Conservation (phyloP, 1,140 invertebrate genomes). For the Achroia grisella region DNA sequence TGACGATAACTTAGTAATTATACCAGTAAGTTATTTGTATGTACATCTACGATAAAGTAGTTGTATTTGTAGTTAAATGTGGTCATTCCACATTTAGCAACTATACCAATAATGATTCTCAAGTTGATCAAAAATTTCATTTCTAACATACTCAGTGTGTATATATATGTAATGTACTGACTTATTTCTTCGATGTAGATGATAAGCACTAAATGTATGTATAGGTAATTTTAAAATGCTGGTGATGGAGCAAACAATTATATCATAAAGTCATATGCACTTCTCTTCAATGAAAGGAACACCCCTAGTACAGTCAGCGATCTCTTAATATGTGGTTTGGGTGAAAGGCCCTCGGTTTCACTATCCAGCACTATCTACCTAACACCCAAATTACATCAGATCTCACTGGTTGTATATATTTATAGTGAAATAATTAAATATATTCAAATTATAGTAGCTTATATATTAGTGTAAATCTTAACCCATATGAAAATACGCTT, state of each 20-base stretch:
- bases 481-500: slow-evolving; percentile 70
- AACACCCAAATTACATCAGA: no score
- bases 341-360: no score
- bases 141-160: slow-evolving; percentile 14
- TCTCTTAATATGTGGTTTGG: no score
- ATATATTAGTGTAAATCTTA: slow-evolving; percentile 34
- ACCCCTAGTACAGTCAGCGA: neutral
- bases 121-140: neutral
- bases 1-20: no score
- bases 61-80: no score
- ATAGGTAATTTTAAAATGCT: slow-evolving; percentile 31
- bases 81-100: no score
- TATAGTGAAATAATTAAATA: slow-evolving; percentile 17
- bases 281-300: slow-evolving; percentile 27
- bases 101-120: no score
- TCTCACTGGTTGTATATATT: neutral
- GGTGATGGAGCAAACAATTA: slow-evolving; percentile 52
- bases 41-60: no score
- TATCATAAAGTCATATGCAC: slow-evolving; percentile 31
- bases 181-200: slow-evolving; percentile 16
- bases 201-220: slow-evolving; percentile 29
- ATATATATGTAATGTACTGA: slow-evolving; percentile 22
- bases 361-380: no score
- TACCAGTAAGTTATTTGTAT: no score
- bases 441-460: slow-evolving; percentile 29